A percentile compares a stretch with the other conserved stretches of the same genome.
These are phyloP conservation scores for Papilio aristodemus DNA, from an alignment of 1,140 invertebrate genomes.

Conservation along the genomic window DNA sequence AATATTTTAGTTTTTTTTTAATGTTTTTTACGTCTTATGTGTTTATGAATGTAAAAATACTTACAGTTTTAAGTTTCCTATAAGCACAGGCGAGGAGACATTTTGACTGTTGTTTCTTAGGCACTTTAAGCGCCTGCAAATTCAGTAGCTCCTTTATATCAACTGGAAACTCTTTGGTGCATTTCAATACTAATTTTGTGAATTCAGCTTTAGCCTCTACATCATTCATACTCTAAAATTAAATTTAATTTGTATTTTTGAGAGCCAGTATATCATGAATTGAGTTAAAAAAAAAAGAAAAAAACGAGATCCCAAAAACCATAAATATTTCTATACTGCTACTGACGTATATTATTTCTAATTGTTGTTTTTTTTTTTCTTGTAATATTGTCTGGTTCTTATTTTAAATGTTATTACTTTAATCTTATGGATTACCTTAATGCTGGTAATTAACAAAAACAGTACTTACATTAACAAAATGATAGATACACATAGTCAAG, in stretches of 20 bases:
- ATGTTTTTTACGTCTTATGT: too few species aligned
- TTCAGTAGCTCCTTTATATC: constrained; percentile 51
- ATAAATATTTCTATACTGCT: not conserved
- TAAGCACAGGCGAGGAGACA: constrained; percentile 66
- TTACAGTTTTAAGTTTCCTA: constrained; percentile 54
- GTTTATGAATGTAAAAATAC: constrained; percentile 34
- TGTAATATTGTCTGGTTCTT: too few species aligned
- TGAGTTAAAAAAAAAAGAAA: too few species aligned
- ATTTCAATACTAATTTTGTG: constrained; percentile 55
- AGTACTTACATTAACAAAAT: constrained; percentile 16
- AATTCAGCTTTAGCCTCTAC: constrained; percentile 55
- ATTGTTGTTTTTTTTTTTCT: too few species aligned
- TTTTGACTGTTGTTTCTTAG: constrained; percentile 52
- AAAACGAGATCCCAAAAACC: too few species aligned
- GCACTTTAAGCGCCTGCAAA: constrained; percentile 48
- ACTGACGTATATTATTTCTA: not conserved
- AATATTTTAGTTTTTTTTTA: too few species aligned
- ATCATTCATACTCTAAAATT: constrained; percentile 52
- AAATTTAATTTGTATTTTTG: not conserved
- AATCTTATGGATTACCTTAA: too few species aligned
- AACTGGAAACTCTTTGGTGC: constrained; percentile 52
- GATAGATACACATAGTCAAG: not conserved
- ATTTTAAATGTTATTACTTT: too few species aligned
- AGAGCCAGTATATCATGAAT: too few species aligned
- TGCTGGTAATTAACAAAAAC: not conserved